Base-by-base conservation (phyloP, 2,113 vertebrate genomes). In the Motacilla tschutschensis region DNA sequence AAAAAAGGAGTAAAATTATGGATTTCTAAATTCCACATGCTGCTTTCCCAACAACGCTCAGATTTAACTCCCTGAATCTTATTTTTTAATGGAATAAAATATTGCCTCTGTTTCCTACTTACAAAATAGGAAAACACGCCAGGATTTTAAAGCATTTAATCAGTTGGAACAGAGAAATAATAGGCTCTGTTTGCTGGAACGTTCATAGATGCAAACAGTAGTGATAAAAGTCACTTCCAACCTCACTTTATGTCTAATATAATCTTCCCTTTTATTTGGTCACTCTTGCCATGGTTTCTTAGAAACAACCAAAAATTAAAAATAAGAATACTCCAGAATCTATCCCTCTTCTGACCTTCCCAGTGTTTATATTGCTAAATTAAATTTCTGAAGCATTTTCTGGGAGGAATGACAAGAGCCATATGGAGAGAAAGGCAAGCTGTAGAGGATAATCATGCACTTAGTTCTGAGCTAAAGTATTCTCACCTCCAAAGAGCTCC, bases 341-440 rank as follows among this genome's bases (percentile, higher is more conserved):
- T 80, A 41, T 12, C 25, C 9, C 36, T 50, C 13, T 83, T 51
- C 51, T 84, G 75, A 79, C 47, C 41, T 88, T 84, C 44, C 29
- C 28, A 46, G 20, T 18, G 2, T 69, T 89, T 86, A 33, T 79
- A 38, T 70, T 84, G 7, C 55, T 79, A 82, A 88, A 88, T 86
- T 88, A 81, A 83, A 88, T 89, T 88, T 69, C 66, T 70, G 58
- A 60, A 75, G 63, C 60, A 55, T 76, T 91, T 91, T 91, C 57
- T 86, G 63, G 36, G 31, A 83, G 59, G 63, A 89, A 38, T 65
- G 70, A 83, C 55, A 89, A 75, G 65, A 89, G 8, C 66, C 31
- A 7, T 53, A 71, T 14, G 28, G 36, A 78, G 41, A 79, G 66
- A 89, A 84, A 86, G 22, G n/a, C 64, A 87, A 79, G 21, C 35